Evolutionary conservation across 2,113 vertebrate species (phyloP).

Genomic region (Neopipo cinnamomea): DNA sequence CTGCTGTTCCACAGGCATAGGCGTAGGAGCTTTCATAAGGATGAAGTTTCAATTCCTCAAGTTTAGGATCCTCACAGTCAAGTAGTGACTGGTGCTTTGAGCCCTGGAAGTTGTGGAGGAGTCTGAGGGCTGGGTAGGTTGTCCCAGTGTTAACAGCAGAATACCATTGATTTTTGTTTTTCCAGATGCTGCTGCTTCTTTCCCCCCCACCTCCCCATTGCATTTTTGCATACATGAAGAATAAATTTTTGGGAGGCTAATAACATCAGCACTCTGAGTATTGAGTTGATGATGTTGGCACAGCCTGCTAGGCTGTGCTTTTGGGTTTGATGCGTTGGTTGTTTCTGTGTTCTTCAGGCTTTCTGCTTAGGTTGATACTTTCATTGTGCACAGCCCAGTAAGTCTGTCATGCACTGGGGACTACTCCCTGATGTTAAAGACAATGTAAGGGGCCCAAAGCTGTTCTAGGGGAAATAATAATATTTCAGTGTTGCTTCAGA

Average conservation of each 20-base stretch:
- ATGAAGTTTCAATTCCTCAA: background rate
- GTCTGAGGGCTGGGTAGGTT: background rate
- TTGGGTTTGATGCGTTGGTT: background rate
- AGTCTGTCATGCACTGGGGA: background rate
- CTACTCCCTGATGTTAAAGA: background rate
- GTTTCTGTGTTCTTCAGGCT: background rate
- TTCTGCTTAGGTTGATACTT: background rate
- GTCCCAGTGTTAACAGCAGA: background rate
- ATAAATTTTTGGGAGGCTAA: background rate
- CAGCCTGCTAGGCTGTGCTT: background rate
- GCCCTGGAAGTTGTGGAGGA: background rate
- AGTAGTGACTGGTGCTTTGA: background rate
- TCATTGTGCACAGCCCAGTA: background rate
- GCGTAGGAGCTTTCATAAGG: background rate
- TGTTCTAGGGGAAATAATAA: background rate
- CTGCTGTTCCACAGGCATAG: background rate
- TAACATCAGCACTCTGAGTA: background rate
- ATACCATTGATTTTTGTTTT: background rate
- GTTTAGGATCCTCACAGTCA: background rate
- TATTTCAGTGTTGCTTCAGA: background rate
- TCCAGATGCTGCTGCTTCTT: background rate
- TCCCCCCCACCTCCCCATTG: accelerated
- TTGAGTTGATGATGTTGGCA: background rate
- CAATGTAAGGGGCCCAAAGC: background rate
- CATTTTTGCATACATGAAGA: background rate